Evolutionary conservation across 1,140 invertebrate genomes (phyloP).

Genomic region (Lepidurus arcticus): DNA sequence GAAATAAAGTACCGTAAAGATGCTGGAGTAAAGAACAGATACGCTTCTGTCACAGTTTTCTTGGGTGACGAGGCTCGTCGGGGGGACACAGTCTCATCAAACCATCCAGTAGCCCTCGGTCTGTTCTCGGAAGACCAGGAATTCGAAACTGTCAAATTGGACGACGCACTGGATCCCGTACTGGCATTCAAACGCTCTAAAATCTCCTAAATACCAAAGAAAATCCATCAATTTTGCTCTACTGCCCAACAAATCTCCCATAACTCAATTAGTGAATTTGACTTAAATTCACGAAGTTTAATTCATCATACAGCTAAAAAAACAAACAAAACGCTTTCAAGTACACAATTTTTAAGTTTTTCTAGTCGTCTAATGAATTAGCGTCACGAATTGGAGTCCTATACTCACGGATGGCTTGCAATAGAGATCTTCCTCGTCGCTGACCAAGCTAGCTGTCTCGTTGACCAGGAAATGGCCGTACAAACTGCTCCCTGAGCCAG

Average conservation of each 20-base stretch:
- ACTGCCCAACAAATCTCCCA: too few species aligned
- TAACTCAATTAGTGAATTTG: too few species aligned
- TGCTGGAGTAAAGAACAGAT: constrained; percentile 31
- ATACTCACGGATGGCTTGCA: constrained; percentile 51
- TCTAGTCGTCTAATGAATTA: too few species aligned
- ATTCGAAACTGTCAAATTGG: not conserved
- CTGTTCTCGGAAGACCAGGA: constrained; percentile 34
- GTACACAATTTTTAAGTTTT: too few species aligned
- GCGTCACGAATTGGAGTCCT: not conserved
- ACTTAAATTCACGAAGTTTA: too few species aligned
- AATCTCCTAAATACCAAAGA: not conserved
- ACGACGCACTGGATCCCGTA: not conserved
- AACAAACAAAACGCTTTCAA: too few species aligned
- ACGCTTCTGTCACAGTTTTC: constrained; percentile 38
- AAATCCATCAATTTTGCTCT: too few species aligned
- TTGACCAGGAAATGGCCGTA: constrained; percentile 46
- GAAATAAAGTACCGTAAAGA: constrained; percentile 12
- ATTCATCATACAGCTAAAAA: too few species aligned
- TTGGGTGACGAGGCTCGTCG: constrained; percentile 36
- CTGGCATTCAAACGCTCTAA: not conserved
- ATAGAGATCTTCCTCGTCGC: constrained; percentile 59
- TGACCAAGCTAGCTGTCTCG: constrained; percentile 40
- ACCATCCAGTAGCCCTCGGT: constrained; percentile 31
- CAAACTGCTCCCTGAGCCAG: constrained; percentile 44
- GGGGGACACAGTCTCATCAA: constrained; percentile 36